Base-by-base conservation (phyloP, 2,797 vertebrate genomes). In the Paratrypauchen microcephalus region DNA sequence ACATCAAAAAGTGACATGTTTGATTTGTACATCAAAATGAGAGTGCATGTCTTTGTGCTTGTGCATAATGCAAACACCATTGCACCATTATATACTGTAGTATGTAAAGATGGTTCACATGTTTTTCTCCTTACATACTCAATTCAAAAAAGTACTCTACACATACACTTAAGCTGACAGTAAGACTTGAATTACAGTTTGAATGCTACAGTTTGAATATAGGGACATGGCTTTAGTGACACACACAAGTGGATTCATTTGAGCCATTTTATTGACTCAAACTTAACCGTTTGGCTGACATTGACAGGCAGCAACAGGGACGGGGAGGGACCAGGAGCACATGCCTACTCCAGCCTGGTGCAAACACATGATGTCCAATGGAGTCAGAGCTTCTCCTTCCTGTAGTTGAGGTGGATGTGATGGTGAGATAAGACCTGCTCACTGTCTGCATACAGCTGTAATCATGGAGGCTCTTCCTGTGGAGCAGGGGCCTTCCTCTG, bases 391-490 rank as follows among this genome's bases (percentile, higher is more conserved):
- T 28, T 26, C 24, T 57, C 24, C 26, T 58, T 58, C 56, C 56
- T 58, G 56, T 58, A 15, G 11, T 18, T 15, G 15, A 5, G 13
- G 56, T 28, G 56, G 26, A 58, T 30, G 56, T 58, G 56, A 58
- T 58, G 26, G 16, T 12, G 24, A 58, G 56, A 58, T 58, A 58
- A 58, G 56, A 19, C 24, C 12, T 8, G 24, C 18, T 28, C 26
- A 18, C 56, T 58, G 56, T 58, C 56, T 58, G 6, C 24, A 18
- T 15, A 28, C 24, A 30, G 15, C 16, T 58, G 18, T 58, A 58
- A 58, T 58, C 56, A 58, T 58, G 56, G 1, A 58, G 56, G 56
- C 56, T 28, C 56, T 58, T 58, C 56, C 56, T 58, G 56, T 58
- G 11, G 16, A 28, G 15, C 15, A 26, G 18, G 24, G 13, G 24